Evolutionary conservation across 1,140 invertebrate species (phyloP).

Genomic region (Drosophila watanabei): DNA sequence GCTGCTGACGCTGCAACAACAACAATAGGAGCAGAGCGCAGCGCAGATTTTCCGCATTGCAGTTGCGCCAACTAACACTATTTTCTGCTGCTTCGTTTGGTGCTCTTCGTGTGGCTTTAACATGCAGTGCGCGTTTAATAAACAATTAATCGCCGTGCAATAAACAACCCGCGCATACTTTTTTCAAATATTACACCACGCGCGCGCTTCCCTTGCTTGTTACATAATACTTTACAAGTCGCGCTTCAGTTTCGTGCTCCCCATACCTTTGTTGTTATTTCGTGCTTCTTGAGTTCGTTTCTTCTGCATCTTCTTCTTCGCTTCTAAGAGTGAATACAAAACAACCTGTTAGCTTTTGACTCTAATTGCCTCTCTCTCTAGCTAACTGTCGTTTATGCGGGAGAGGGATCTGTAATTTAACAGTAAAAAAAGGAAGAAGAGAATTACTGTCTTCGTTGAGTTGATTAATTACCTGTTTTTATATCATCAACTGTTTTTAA

Average conservation of each 20-base stretch:
- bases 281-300: slow-evolving; percentile 32
- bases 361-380: neutral
- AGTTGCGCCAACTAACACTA: slow-evolving; percentile 69
- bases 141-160: slow-evolving; percentile 72
- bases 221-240: slow-evolving; percentile 68
- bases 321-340: slow-evolving; percentile 19
- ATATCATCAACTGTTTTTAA: neutral
- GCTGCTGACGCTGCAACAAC: slow-evolving; percentile 54
- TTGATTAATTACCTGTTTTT: neutral
- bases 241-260: slow-evolving; percentile 39
- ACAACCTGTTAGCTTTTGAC: slow-evolving; percentile 51
- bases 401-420: neutral
- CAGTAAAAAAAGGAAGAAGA: neutral
- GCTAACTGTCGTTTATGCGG: neutral
- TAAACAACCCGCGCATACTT: slow-evolving; percentile 67
- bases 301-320: slow-evolving; percentile 24
- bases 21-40: slow-evolving; percentile 32
- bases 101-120: slow-evolving; percentile 24
- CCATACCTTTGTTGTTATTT: slow-evolving; percentile 20
- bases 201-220: slow-evolving; percentile 16
- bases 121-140: slow-evolving; percentile 76
- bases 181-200: slow-evolving; percentile 59
- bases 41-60: slow-evolving; percentile 76
- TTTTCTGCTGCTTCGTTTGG: slow-evolving; percentile 50
- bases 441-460: neutral